Evolutionary conservation across 2,888 invertebrate species (phyloP), one percentile per base, ranked within the genome.

Genomic region (Acleris literana): DNA sequence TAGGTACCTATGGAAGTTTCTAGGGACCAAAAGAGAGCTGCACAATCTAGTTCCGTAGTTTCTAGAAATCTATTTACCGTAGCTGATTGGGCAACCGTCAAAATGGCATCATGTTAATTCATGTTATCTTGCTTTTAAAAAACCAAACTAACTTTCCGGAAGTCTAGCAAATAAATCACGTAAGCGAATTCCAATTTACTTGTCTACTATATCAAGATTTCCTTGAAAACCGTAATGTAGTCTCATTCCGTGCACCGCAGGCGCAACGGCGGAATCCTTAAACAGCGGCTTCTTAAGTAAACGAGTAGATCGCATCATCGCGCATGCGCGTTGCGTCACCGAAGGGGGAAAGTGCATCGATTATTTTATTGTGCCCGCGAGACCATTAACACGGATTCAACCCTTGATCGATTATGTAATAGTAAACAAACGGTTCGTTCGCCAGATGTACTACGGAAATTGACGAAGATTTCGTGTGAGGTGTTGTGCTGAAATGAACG

Each of bases 281-380:
- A 77, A 77, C 71, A 70, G 72, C 22, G 78, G 25, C 84, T 84
- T 82, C 78, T 83, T 83, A 81, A 80, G 84, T 83, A 83, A 87
- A 85, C 85, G 82, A 83, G 80, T 78, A 76, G 80, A 78, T 81
- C 83, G 78, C 83, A 84, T 80, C 82, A 81, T 82, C 86, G 81
- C 83, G 80, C 83, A 78, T 74, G 70, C 74, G 63, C 70, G 73
- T 90, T 90, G 78, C 86, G 81, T 88, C 85, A 89, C 72, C 44
- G 67, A 6, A 71, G 53, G 78, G 84, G 80, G 90, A 92, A 91
- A 92, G 91, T 81, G 83, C 84, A 85, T 85, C 82, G 79, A 83
- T 83, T 79, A 79, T 76, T 77, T 81, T 78, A 80, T 65, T 61
- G 60, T 57, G 57, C 17, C 61, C 22, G 49, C 17, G 20, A 17